These are phyloP conservation scores for Nesogale talazaci DNA, from an alignment of 2,113 vertebrate genomes.

Conservation along the genomic window DNA sequence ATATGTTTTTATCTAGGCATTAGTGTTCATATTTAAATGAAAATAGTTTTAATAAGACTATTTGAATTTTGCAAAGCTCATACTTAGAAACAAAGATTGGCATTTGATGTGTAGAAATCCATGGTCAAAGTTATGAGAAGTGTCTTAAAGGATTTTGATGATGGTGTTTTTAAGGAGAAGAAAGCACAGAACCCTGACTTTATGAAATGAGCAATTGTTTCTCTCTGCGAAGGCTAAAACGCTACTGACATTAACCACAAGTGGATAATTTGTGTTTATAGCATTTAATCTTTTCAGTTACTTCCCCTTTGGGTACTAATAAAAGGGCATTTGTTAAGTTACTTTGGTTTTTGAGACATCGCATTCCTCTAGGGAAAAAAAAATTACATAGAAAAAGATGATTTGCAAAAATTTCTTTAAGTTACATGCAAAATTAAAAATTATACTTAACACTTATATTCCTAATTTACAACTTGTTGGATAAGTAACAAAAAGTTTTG, in stretches of 20 bases:
- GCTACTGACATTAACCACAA: no score
- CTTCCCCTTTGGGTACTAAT: conserved; percentile 35
- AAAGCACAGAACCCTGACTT: background rate
- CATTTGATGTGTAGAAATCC: conserved; percentile 17
- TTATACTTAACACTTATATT: background rate
- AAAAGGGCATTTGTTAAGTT: conserved; percentile 27
- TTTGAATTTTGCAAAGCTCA: background rate
- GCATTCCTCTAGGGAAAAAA: background rate
- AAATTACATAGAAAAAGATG: background rate
- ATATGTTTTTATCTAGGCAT: background rate
- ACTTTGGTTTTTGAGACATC: background rate
- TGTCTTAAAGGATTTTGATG: conserved; percentile 22
- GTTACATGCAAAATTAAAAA: conserved; percentile 34
- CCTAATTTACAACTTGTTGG: conserved; percentile 57
- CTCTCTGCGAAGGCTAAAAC: no score
- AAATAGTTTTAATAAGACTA: background rate
- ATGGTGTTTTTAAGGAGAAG: conserved; percentile 27
- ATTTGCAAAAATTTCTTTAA: conserved; percentile 20
- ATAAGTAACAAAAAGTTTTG: conserved; percentile 5
- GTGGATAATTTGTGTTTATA: background rate
- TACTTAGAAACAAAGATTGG: background rate
- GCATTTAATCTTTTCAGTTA: conserved; percentile 45
- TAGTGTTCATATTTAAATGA: conserved; percentile 35
- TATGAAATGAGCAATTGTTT: conserved; percentile 36
- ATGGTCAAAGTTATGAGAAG: background rate